Percentiles rank a stretch among this genome's conserved stretches.
Evolutionary conservation across 92 coral and sea anemone species (phyloP).

Genomic region (Pocillopora grandis): DNA sequence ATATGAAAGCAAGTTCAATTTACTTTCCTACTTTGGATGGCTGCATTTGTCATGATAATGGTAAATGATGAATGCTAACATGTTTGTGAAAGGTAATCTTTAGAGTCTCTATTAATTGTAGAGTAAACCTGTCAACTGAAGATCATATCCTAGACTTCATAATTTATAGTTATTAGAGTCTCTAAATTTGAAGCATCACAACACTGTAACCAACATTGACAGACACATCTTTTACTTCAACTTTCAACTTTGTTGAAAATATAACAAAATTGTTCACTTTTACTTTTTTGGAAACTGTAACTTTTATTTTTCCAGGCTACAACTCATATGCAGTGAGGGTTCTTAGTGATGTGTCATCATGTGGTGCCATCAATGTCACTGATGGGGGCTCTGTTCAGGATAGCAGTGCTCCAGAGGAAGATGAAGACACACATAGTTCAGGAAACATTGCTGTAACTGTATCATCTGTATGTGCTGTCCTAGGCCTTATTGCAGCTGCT

Average conservation of each 20-base stretch:
- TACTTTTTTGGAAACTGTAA: background rate
- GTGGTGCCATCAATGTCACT: slow-evolving; percentile 38
- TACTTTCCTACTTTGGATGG: no score
- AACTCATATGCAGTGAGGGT: slow-evolving; percentile 73
- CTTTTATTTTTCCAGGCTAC: slow-evolving; percentile 54
- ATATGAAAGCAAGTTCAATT: no score
- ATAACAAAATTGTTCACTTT: background rate
- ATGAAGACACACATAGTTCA: slow-evolving; percentile 32
- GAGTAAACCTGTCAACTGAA: no score
- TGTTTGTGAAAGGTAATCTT: no score
- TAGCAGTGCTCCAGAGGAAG: background rate
- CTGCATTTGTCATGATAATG: no score
- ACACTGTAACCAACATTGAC: no score
- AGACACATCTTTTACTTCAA: background rate
- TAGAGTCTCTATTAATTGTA: no score
- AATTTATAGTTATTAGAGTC: no score
- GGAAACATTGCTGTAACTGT: slow-evolving; percentile 82
- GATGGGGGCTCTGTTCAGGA: slow-evolving; percentile 1
- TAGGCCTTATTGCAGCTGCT: slow-evolving; percentile 82
- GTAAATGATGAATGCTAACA: no score
- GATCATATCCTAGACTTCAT: no score
- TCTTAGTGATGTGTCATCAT: slow-evolving; percentile 58
- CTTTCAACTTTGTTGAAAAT: background rate
- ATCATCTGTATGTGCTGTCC: slow-evolving; percentile 79
- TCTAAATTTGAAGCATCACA: no score